Evolutionary conservation across 2,113 vertebrate species (phyloP), one percentile per base, ranked within the genome.

Genomic region (Cyrtonyx montezumae): DNA sequence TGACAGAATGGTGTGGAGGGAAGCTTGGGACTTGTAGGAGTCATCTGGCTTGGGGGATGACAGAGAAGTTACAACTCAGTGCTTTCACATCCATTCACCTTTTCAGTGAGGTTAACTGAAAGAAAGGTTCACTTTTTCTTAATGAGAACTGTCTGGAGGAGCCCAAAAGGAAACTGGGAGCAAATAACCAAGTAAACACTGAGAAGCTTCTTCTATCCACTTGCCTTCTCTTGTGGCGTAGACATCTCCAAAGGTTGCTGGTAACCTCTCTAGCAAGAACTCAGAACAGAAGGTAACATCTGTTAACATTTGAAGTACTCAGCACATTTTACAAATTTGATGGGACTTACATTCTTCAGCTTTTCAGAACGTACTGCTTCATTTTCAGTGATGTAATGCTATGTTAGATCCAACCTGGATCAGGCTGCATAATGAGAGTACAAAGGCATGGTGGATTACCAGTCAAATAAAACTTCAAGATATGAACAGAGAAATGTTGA

Each of bases 301-400:
- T 88, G 70, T 32, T 92, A 86, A 78, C 78, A 92, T 91, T 73
- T 62, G 53, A 49, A 88, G 36, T n/a, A 51, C 55, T 81, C 58
- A 77, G 55, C 42, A 66, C 13, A 49, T 76, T 86, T 92, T 71
- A 76, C 40, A 74, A 30, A 42, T 79, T 55, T 46, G 21, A 74
- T 66, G 78, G 88, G 58, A 45, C 30, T 88, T 88, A 61, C 68
- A 53, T 5, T 28, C 51, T 53, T 28, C 51, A 53, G 51, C 48
- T 88, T 91, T 79, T 40, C 70, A 66, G 62, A 77, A 79, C 9
- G 7, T 49, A 46, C 68, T 62, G 40, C 25, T 91, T 93, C 73
- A 37, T 87, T 94, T 93, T 81, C 75, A 93, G 49, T 37, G 62
- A 59, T 49, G 49, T 0, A 4, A 74, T 1, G 8, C 42, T 76